phyloP scores from a whole-genome alignment of 2,113 vertebrate genomes.

The Corythaeola cristata region DNA sequence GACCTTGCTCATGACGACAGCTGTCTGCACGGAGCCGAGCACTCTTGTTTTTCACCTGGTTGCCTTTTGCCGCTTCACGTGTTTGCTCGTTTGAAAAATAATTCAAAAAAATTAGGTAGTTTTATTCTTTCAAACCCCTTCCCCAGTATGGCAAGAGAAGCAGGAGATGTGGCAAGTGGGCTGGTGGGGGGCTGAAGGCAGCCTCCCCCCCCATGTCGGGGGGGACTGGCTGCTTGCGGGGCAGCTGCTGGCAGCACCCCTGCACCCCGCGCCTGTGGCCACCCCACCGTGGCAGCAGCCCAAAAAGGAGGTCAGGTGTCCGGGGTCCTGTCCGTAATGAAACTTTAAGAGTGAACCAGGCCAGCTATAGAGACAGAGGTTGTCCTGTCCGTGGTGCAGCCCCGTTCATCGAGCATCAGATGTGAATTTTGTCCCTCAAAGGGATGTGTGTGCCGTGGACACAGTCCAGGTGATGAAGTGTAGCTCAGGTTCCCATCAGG shows the following conservation, averaged over 20 bases:
- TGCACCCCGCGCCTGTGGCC: not conserved
- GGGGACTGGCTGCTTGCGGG: not conserved
- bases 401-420: rapidly evolving
- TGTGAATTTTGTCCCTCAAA: not conserved
- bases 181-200: not conserved
- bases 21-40: not conserved
- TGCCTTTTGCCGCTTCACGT: not conserved
- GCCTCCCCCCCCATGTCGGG: not conserved
- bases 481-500: not conserved
- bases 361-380: not conserved
- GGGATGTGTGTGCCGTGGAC: not conserved
- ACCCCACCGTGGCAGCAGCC: not conserved
- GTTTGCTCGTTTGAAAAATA: not conserved
- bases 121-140: not conserved
- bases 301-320: not conserved
- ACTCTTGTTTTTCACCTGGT: not conserved
- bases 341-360: not conserved
- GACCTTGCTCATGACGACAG: not conserved
- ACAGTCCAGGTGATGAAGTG: not conserved
- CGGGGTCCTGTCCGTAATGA: rapidly evolving
- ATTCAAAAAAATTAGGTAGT: not conserved
- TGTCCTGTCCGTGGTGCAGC: not conserved
- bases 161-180: not conserved
- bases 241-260: not conserved
- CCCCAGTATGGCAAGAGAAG: not conserved